Evolutionary conservation across 2,113 vertebrate genomes (phyloP).

Genomic region (Numenius arquata): DNA sequence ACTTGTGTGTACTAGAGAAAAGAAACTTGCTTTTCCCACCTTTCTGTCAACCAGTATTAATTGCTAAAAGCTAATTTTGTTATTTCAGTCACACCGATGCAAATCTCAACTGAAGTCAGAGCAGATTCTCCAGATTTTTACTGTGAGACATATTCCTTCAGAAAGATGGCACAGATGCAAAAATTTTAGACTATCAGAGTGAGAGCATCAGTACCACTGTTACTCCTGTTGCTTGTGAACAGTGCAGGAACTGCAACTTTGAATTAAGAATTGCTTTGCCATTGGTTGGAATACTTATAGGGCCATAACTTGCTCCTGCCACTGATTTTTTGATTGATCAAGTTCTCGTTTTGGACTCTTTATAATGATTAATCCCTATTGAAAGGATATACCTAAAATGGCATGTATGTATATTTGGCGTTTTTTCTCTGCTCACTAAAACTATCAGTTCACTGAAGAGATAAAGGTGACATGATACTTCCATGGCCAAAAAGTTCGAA

Average conservation of each 20-base stretch:
- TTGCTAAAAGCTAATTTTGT: not conserved
- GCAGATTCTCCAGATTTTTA: not conserved
- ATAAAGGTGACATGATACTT: not conserved
- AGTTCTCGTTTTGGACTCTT: not conserved
- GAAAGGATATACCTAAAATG: not conserved
- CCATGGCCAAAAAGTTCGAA: not conserved
- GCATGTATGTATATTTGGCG: rapidly evolving
- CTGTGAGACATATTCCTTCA: not conserved
- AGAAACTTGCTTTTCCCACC: not conserved
- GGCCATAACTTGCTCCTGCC: not conserved
- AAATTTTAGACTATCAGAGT: not conserved
- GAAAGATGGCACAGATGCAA: not conserved
- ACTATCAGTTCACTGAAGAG: not conserved
- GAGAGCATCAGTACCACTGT: not conserved
- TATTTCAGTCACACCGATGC: not conserved
- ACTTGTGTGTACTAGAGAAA: not conserved
- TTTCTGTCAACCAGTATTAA: not conserved
- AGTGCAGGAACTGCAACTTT: not conserved
- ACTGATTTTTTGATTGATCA: not conserved
- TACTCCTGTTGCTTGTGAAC: not conserved
- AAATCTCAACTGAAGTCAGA: not conserved
- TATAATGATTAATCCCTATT: not conserved
- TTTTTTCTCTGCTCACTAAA: not conserved
- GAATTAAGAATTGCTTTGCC: not conserved
- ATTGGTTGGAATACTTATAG: not conserved